Evolutionary conservation across 2,113 vertebrate genomes (phyloP).

Genomic region (Electrona antarctica): DNA sequence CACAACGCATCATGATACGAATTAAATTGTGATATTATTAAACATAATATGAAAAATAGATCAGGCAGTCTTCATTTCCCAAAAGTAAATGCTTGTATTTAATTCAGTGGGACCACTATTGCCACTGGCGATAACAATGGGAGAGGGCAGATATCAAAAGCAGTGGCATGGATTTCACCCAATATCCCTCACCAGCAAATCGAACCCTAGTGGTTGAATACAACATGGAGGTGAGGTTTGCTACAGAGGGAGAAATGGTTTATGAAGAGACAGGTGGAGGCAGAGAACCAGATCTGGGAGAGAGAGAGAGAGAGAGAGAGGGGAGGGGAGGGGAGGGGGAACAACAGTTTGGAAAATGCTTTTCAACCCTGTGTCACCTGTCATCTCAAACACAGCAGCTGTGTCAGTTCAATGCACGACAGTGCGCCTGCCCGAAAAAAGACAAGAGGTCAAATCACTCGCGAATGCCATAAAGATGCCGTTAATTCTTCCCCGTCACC

Average conservation of each 20-base stretch:
- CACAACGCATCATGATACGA: not conserved
- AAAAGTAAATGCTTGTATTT: too few relatives aligned
- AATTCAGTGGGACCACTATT: too few relatives aligned
- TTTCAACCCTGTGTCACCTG: conserved; percentile 65
- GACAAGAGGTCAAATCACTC: conserved; percentile 58
- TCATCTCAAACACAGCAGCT: conserved; percentile 64
- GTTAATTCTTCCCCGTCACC: conserved; percentile 34
- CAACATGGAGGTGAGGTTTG: conserved; percentile 25
- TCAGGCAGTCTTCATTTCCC: too few relatives aligned
- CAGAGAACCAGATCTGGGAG: not conserved
- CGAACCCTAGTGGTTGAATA: conserved; percentile 15
- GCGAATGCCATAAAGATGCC: conserved; percentile 44
- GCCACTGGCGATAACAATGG: too few relatives aligned
- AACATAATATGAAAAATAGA: too few relatives aligned
- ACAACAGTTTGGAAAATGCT: conserved; percentile 54
- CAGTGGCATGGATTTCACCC: too few relatives aligned
- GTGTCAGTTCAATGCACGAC: conserved; percentile 47
- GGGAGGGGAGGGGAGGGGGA: not conserved
- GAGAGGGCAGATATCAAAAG: too few relatives aligned
- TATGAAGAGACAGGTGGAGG: conserved; percentile 58
- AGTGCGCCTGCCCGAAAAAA: conserved; percentile 35
- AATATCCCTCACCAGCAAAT: too few relatives aligned
- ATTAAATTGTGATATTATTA: too few relatives aligned
- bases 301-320: not conserved
- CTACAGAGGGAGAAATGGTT: conserved; percentile 28